These are phyloP conservation scores for Porites divaricata DNA, from an alignment of 92 coral and sea anemone genomes.

Conservation along the genomic window DNA sequence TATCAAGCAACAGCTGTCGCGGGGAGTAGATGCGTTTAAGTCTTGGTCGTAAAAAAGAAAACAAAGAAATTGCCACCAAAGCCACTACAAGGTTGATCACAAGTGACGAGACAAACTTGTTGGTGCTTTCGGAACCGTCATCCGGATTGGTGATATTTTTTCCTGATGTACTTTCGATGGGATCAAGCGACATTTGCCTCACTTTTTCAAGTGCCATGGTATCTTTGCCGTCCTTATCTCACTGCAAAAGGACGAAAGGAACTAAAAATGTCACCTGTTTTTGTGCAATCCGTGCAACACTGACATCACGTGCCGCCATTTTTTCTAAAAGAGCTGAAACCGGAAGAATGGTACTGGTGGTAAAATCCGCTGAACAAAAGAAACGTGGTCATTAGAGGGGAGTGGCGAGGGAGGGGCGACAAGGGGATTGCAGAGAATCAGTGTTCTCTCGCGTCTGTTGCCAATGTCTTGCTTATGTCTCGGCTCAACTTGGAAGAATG, in stretches of 20 bases:
- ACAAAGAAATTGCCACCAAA: slow-evolving; percentile 63
- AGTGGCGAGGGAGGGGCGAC: no score
- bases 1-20: slow-evolving; percentile 80
- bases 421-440: no score
- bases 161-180: slow-evolving; percentile 10
- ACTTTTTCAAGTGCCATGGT: background rate
- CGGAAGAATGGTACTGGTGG: slow-evolving; percentile 7
- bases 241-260: background rate
- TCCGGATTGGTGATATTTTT: slow-evolving; percentile 2
- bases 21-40: slow-evolving; percentile 88
- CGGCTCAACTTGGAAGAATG: no score
- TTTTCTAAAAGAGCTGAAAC: background rate
- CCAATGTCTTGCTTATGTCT: no score
- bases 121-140: slow-evolving; percentile 61
- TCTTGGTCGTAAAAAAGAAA: slow-evolving; percentile 79
- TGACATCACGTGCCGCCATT: slow-evolving; percentile 4
- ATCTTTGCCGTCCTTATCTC: background rate
- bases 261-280: background rate
- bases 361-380: background rate
- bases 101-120: slow-evolving; percentile 73
- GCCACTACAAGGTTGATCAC: slow-evolving; percentile 75
- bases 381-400: no score
- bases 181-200: background rate
- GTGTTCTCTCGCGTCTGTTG: no score
- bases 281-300: background rate